Base-by-base conservation (phyloP, 1,140 invertebrate species). In the Papilio dardanus region DNA sequence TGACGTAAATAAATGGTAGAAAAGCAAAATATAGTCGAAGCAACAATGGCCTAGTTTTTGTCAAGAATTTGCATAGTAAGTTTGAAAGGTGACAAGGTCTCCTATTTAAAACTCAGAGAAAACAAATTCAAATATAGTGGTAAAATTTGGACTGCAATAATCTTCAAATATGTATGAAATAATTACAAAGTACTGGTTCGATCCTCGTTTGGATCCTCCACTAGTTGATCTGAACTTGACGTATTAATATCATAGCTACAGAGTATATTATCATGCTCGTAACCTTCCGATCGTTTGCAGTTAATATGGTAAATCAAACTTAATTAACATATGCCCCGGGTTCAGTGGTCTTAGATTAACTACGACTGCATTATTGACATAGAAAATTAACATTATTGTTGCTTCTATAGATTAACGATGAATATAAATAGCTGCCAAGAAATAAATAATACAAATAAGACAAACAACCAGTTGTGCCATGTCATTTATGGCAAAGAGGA, bases 221-320 rank as follows among this genome's bases (percentile, higher is more conserved):
- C n/a, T 19, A 46, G 42, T 7, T 46, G 42, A 46, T 58, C 54
- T 58, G 12, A 4, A 4, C 8, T 28, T 58, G 54, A 58, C 24
- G 42, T 16, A 58, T 58, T 58, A 58, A 58, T 58, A n/a, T n/a
- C n/a, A n/a, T n/a, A n/a, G n/a, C n/a, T n/a, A n/a, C 8, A 62
- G 24, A 16, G 10, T 62, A 62, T 28, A 14, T 62, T 28, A 62
- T 62, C 54, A 28, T 1, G 8, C 54, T 62, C 54, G 21, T 62
- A 62, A 62, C 54, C 54, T 62, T 28, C 54, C 21, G 54, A 62
- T 62, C 24, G 24, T 28, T 21, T 62, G 54, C 24, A 62, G 54
- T 62, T 62, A 62, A 62, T 62, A 62, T 28, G 21, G 54, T 62
- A 62, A 62, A 62, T 28, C 24, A 62, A 28, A 62, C 54, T 62